Conservation (phyloP, 2,113 vertebrate genomes). For the Tyrannus savana region DNA sequence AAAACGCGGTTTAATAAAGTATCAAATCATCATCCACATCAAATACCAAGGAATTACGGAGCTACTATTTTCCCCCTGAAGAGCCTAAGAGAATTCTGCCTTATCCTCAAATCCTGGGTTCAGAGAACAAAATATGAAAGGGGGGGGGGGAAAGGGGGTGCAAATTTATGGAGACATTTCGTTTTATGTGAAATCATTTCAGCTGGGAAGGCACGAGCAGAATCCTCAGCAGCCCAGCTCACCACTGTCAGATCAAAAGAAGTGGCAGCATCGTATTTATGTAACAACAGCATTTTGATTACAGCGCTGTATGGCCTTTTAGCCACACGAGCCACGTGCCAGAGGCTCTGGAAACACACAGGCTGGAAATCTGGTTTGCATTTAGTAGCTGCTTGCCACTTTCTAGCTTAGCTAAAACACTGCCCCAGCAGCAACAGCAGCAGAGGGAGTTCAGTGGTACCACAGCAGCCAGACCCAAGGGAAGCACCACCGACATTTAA, state of each 20-base stretch:
- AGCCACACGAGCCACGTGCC: not conserved
- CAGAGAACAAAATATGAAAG: not conserved
- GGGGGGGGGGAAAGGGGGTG: not conserved
- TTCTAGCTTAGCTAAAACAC: slow-evolving; percentile 29
- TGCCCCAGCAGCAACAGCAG: not conserved
- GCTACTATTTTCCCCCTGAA: not conserved
- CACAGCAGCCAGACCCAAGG: not conserved
- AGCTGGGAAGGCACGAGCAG: not conserved
- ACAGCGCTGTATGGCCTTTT: slow-evolving; percentile 25
- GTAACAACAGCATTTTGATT: slow-evolving; percentile 38
- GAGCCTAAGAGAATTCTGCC: not conserved
- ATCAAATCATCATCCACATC: slow-evolving; percentile 13
- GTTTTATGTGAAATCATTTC: not conserved
- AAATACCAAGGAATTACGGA: not conserved
- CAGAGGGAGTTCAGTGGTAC: not conserved
- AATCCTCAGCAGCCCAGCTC: not conserved
- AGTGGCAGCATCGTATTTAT: slow-evolving; percentile 49
- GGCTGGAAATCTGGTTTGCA: slow-evolving; percentile 60
- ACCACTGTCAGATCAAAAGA: slow-evolving; percentile 30
- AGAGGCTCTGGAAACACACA: slow-evolving; percentile 59
- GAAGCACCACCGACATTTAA: not conserved
- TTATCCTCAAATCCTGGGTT: not conserved
- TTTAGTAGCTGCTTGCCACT: slow-evolving; percentile 38
- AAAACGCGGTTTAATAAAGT: slow-evolving; percentile 49
- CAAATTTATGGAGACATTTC: not conserved